Base-by-base conservation (phyloP, 2,797 vertebrate genomes). In the Chloroceryle inda region DNA sequence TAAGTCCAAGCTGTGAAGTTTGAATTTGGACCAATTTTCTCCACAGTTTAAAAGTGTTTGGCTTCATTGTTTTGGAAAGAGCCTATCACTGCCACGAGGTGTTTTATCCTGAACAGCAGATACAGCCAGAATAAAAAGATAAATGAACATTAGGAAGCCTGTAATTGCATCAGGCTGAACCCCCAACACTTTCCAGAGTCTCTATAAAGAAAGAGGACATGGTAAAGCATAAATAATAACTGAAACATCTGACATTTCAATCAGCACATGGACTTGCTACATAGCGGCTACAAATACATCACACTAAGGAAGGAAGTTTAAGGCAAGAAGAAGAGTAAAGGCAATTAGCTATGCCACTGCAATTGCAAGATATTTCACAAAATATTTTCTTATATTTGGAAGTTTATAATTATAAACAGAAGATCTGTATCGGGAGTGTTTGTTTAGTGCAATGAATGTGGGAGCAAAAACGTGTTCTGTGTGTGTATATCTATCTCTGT, bases 1-100 rank as follows among this genome's bases (percentile, higher is more conserved):
- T 85, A 96, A 94, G 38, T 72, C 82, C 50, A 89, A 89, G 73
- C 85, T 96, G 89, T 78, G 69, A 94, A 78, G 56, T 93, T 80
- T 95, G 95, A 89, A 77, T 84, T 66, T 47, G 66, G 24, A 95
- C 79, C 89, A 94, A 58, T 80, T 69, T 94, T 86, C 73, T 84
- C 50, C 50, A 62, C 62, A 7, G 76, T 81, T 61, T 95, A 38
- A 63, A 93, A 78, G 35, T 10, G 15, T 68, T 83, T 72, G 82
- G 23, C 29, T 64, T 56, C 76, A 58, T 88, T 3, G 0, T 75
- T 94, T 94, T 90, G 69, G 62, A 68, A 94, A 59, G 69, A 2
- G 6, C 9, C 66, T 62, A 10, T 69, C 35, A 37, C 50, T 56
- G 42, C 52, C 74, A 45, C 24, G 59, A 84, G 19, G 14, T 50